Percentiles rank a stretch among this genome's conserved stretches.
Conservation (phyloP, 2,797 vertebrate genomes). For the Anguilla anguilla region DNA sequence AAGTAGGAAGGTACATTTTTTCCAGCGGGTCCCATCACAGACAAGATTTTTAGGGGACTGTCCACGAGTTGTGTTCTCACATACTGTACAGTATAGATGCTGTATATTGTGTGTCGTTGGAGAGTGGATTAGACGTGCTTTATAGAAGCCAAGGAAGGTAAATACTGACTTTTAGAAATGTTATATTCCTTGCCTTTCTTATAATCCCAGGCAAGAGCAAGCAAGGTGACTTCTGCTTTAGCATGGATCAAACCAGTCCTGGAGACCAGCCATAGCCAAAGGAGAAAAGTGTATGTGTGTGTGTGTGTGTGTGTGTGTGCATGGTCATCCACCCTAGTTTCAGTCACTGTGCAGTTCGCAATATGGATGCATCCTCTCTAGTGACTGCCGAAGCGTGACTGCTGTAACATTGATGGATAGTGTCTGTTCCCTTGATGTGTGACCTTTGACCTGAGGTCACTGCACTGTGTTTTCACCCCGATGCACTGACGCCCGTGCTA, state of each 20-base stretch:
- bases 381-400: neutral
- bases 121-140: conserved; percentile 62
- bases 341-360: neutral
- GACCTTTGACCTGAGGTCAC: conserved; percentile 23
- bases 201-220: conserved; percentile 71
- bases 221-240: conserved; percentile 65
- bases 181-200: conserved; percentile 68
- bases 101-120: conserved; percentile 44
- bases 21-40: conserved; percentile 21
- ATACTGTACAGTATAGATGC: conserved; percentile 37
- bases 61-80: conserved; percentile 14
- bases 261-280: conserved; percentile 26
- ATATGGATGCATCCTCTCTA: neutral
- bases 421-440: neutral
- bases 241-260: conserved; percentile 53
- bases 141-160: conserved; percentile 58
- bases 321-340: neutral
- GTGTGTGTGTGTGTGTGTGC: neutral
- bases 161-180: conserved; percentile 65
- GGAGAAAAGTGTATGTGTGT: neutral
- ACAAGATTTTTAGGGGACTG: conserved; percentile 35
- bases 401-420: neutral
- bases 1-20: conserved; percentile 14
- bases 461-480: conserved; percentile 37
- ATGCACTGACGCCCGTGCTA: conserved; percentile 38